These are phyloP conservation scores for Diarsia rubi DNA, from an alignment of 2,888 invertebrate species.

Conservation along the genomic window DNA sequence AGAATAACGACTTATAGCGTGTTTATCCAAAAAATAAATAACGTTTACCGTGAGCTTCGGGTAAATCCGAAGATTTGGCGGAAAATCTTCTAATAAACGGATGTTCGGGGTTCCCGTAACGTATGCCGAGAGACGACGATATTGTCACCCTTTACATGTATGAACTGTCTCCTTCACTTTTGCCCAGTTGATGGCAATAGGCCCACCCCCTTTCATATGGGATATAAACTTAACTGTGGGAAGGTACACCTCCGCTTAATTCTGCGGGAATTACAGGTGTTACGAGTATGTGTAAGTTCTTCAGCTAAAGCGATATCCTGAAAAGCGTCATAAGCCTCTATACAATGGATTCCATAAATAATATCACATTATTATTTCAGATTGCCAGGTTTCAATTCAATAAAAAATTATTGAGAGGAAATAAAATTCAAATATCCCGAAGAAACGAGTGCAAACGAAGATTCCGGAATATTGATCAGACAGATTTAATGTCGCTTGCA, in stretches of 20 bases:
- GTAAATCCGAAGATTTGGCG: slow-evolving; percentile 44
- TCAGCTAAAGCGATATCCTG: too few species aligned
- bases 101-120: slow-evolving; percentile 47
- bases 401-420: slow-evolving; percentile 60
- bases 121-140: slow-evolving; percentile 33
- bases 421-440: slow-evolving; percentile 69
- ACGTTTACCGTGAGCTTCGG: slow-evolving; percentile 45
- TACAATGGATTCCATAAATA: neutral
- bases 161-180: neutral
- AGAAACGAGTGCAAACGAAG: slow-evolving; percentile 61
- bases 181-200: too few species aligned
- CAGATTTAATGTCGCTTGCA: slow-evolving; percentile 39
- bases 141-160: slow-evolving; percentile 43
- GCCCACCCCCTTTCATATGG: too few species aligned
- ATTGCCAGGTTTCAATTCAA: slow-evolving; percentile 43
- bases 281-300: too few species aligned
- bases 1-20: slow-evolving; percentile 26
- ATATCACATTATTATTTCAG: slow-evolving; percentile 31
- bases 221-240: too few species aligned
- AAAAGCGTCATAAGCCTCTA: neutral
- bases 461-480: slow-evolving; percentile 70
- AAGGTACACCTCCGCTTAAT: too few species aligned
- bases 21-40: slow-evolving; percentile 52
- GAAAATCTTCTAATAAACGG: slow-evolving; percentile 29
- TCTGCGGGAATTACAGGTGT: too few species aligned